A percentile compares a stretch with the other conserved stretches of the same genome.
Conservation (phyloP, 1,140 invertebrate species). For the Pseudomyrmex cubaensis region DNA sequence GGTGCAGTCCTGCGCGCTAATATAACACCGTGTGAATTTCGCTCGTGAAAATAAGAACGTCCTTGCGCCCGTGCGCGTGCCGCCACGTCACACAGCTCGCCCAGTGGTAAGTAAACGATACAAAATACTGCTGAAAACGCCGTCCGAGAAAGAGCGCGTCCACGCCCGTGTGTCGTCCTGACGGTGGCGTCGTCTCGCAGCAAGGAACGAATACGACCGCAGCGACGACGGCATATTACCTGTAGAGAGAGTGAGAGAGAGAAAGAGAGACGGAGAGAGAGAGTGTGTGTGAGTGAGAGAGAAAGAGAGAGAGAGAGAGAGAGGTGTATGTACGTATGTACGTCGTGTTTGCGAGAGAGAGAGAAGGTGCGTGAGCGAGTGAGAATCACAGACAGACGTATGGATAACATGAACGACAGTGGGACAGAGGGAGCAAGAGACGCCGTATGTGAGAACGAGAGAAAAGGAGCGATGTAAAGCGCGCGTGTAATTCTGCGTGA, state of each 20-base stretch:
- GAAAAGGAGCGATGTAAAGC: constrained; percentile 12
- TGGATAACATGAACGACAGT: not conserved
- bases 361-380: constrained; percentile 28
- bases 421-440: constrained; percentile 16
- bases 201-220: constrained; percentile 63
- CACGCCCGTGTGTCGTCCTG: constrained; percentile 70
- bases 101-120: constrained; percentile 88
- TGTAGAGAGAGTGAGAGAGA: constrained; percentile 49
- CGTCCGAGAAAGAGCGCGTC: constrained; percentile 68
- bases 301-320: constrained; percentile 34
- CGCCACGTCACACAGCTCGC: constrained; percentile 86
- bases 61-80: constrained; percentile 72
- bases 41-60: constrained; percentile 74
- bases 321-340: too few relatives aligned
- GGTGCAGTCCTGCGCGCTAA: constrained; percentile 78
- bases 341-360: constrained; percentile 49
- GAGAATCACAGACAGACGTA: too few relatives aligned
- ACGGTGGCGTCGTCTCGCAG: constrained; percentile 70
- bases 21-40: constrained; percentile 73
- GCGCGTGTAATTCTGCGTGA: constrained; percentile 5
- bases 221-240: constrained; percentile 68
- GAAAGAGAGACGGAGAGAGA: constrained; percentile 31
- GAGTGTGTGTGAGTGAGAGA: constrained; percentile 50
- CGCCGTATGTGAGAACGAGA: not conserved
- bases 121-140: constrained; percentile 60